A percentile compares a stretch with the other conserved stretches of the same genome.
Conservation (phyloP, 2,113 vertebrate species). For the Notarius lentiginosus region DNA sequence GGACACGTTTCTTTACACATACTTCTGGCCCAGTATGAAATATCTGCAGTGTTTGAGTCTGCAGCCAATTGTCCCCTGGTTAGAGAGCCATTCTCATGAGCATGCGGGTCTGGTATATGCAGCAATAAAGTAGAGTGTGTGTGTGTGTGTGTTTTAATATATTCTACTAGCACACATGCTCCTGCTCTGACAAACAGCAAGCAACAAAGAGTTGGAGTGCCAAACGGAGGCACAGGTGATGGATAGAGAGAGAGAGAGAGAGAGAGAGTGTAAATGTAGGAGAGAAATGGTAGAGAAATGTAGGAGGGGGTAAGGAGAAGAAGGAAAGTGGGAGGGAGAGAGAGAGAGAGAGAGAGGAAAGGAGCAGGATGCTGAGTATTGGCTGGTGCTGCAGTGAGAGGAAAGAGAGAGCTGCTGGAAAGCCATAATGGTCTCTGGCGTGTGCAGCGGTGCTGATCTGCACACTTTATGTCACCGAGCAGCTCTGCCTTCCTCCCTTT, state of each 20-base stretch:
- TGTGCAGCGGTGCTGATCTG: constrained; percentile 50
- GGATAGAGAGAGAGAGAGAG: constrained; percentile 47
- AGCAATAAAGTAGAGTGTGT: neutral
- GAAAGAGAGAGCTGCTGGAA: constrained; percentile 41
- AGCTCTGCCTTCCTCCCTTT: constrained; percentile 21
- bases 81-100: neutral
- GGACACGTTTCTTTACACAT: neutral
- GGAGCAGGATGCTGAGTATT: constrained; percentile 52
- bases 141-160: constrained; percentile 10
- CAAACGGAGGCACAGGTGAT: constrained; percentile 44
- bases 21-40: neutral
- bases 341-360: constrained; percentile 39
- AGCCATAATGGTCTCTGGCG: constrained; percentile 48
- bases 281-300: constrained; percentile 34
- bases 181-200: constrained; percentile 32
- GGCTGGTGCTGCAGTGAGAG: constrained; percentile 47
- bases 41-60: neutral
- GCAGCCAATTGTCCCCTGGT: neutral
- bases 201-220: constrained; percentile 51
- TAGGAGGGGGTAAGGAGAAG: constrained; percentile 34
- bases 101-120: neutral
- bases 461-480: constrained; percentile 32
- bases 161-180: constrained; percentile 32
- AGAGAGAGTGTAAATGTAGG: constrained; percentile 22
- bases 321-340: constrained; percentile 39